Evolutionary conservation across 92 coral and sea anemone species (phyloP).

Genomic region (Paramuricea clavata): DNA sequence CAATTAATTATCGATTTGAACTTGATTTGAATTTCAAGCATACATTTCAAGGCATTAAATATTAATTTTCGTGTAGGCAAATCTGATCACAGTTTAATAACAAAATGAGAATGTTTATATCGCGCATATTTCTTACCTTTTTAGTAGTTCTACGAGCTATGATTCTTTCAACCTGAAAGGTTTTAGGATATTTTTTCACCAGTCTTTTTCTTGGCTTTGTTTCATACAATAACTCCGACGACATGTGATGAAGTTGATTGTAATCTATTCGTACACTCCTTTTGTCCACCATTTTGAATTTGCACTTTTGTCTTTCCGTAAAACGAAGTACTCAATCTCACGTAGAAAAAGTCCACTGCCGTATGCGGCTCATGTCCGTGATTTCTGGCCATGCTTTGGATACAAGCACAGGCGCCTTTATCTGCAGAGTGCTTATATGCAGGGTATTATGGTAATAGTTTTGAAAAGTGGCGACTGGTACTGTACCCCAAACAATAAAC

Average conservation of each 20-base stretch:
- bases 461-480: too few species aligned
- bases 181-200: slow-evolving; percentile 14
- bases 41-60: too few species aligned
- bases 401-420: too few species aligned
- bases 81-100: too few species aligned
- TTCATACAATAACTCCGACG: slow-evolving; percentile 17
- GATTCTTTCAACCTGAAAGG: slow-evolving; percentile 40
- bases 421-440: too few species aligned
- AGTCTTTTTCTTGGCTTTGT: neutral
- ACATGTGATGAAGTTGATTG: slow-evolving; percentile 39
- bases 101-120: too few species aligned
- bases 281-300: slow-evolving; percentile 44
- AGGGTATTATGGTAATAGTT: too few species aligned
- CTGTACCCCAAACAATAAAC: too few species aligned
- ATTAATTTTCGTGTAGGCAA: too few species aligned
- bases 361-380: too few species aligned
- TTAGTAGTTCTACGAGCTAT: slow-evolving; percentile 17
- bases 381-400: slow-evolving; percentile 18
- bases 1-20: neutral
- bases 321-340: too few species aligned
- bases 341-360: neutral
- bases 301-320: neutral
- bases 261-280: slow-evolving; percentile 5
- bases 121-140: slow-evolving; percentile 7
- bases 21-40: neutral